These are phyloP conservation scores for Speoplatyrhinus poulsoni DNA, from an alignment of 2,113 vertebrate species.

Conservation along the genomic window DNA sequence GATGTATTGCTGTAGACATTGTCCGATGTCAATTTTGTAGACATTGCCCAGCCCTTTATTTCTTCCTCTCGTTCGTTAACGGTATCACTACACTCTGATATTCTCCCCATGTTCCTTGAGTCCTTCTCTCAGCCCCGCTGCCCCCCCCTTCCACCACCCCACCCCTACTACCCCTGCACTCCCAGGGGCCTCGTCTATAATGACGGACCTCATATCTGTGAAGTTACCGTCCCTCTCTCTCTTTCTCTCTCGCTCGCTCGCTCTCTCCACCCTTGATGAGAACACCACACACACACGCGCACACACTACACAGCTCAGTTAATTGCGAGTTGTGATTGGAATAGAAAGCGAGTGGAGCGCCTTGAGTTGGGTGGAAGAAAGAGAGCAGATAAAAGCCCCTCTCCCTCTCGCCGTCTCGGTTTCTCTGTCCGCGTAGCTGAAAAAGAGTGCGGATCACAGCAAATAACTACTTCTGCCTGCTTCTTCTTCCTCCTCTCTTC, in stretches of 20 bases:
- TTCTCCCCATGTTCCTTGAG: too few relatives aligned
- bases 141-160: conserved; percentile 21
- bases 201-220: conserved; percentile 74
- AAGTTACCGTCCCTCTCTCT: conserved; percentile 60
- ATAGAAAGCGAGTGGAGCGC: conserved; percentile 16
- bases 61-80: conserved; percentile 4
- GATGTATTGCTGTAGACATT: too few relatives aligned
- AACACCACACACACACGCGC: conserved; percentile 25
- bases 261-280: conserved; percentile 38
- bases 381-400: conserved; percentile 9
- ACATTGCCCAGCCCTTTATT: conserved; percentile 25
- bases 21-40: too few relatives aligned
- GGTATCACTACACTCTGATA: too few relatives aligned
- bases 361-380: conserved; percentile 5
- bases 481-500: conserved; percentile 15
- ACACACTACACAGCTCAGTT: conserved; percentile 26
- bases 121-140: conserved; percentile 21
- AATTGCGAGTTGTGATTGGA: conserved; percentile 58
- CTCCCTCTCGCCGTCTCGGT: conserved; percentile 21
- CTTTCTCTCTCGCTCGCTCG: conserved; percentile 28
- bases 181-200: conserved; percentile 71
- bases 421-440: conserved; percentile 21
- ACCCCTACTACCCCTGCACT: conserved; percentile 14
- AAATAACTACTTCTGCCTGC: conserved; percentile 32
- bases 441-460: conserved; percentile 40